Evolutionary conservation across 2,797 vertebrate species (phyloP).

Genomic region (Setipinna tenuifilis): DNA sequence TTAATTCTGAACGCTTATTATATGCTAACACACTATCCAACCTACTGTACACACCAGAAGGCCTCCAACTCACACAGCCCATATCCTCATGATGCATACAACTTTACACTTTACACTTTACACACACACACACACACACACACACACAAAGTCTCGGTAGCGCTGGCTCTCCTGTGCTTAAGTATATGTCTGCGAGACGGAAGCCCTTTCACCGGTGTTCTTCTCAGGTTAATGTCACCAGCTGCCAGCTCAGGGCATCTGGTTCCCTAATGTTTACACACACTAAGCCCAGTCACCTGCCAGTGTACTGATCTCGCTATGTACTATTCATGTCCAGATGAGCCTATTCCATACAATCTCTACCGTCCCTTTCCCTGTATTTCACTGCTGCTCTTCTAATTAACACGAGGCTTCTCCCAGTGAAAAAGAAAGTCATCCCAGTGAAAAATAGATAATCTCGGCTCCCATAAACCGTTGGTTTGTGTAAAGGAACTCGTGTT

Average conservation of each 20-base stretch:
- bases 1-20: no score
- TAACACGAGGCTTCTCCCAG: no score
- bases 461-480: no score
- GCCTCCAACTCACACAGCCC: no score
- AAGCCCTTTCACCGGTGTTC: background rate
- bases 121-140: constrained; percentile 10
- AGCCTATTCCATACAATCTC: background rate
- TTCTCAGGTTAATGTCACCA: constrained; percentile 11
- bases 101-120: background rate
- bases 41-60: no score
- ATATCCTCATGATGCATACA: no score
- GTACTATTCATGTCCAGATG: background rate
- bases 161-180: background rate
- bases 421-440: no score
- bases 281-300: background rate
- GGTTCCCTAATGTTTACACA: background rate
- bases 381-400: no score
- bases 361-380: background rate
- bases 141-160: background rate
- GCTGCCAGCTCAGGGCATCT: constrained; percentile 24
- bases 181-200: background rate
- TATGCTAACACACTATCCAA: no score
- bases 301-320: background rate
- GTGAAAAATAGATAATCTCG: no score
- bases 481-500: no score